Conservation (phyloP, 2,113 vertebrate species). For the Osmerus mordax region DNA sequence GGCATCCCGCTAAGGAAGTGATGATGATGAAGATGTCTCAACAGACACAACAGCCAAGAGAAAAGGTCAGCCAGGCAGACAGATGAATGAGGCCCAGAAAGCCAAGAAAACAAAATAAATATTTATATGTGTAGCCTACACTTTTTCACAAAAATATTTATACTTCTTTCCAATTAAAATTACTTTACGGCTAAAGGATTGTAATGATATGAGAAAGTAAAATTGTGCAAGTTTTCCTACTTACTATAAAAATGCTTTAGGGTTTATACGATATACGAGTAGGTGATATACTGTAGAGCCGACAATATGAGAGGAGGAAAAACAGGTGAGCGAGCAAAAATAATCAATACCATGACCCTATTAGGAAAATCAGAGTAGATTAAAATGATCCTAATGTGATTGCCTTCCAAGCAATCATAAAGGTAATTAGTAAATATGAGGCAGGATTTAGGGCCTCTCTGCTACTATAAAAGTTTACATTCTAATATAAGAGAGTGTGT, state of each 20-base stretch:
- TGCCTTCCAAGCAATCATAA: slow-evolving; percentile 59
- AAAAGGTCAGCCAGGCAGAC: neutral
- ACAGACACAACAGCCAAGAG: neutral
- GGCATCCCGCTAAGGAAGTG: slow-evolving; percentile 85
- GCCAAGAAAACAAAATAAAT: neutral
- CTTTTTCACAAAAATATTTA: neutral
- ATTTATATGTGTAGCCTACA: neutral
- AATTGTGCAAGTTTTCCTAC: too few species aligned
- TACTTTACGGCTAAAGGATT: too few species aligned
- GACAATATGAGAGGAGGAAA: slow-evolving; percentile 33
- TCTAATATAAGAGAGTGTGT: slow-evolving; percentile 60
- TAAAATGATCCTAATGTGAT: slow-evolving; percentile 67
- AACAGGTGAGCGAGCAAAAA: slow-evolving; percentile 45
- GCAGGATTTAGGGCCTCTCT: slow-evolving; percentile 56
- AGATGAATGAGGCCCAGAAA: neutral
- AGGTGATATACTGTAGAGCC: slow-evolving; percentile 29
- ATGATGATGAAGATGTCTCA: slow-evolving; percentile 87
- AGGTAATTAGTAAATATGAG: slow-evolving; percentile 50
- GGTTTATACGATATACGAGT: slow-evolving; percentile 38
- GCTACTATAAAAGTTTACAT: slow-evolving; percentile 61
- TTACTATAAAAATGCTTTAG: slow-evolving; percentile 11
- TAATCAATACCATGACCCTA: slow-evolving; percentile 62
- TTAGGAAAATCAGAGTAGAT: slow-evolving; percentile 66
- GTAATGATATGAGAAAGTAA: too few species aligned
- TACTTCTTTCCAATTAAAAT: neutral